phyloP scores from a whole-genome alignment of 1,140 invertebrate species.

The Nebria ingens region DNA sequence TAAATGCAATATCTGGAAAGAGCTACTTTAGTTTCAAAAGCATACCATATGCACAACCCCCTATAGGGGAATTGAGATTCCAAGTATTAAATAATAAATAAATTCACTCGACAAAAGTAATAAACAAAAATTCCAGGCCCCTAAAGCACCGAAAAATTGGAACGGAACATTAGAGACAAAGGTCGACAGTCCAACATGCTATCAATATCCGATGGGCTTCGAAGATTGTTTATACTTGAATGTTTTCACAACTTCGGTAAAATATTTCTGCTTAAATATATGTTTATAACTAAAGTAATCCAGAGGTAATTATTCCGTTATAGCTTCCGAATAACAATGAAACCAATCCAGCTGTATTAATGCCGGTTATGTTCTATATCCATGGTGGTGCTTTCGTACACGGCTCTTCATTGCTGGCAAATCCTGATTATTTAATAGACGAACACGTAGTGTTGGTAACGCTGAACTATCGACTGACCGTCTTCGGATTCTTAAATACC shows the following conservation, averaged over 20 bases:
- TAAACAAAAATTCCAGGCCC: no score
- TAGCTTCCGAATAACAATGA: not conserved
- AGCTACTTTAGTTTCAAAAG: not conserved
- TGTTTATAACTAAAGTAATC: no score
- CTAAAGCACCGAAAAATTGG: not conserved
- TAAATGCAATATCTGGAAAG: not conserved
- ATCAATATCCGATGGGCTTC: not conserved
- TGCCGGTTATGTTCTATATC: slow-evolving; percentile 62
- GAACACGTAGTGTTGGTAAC: slow-evolving; percentile 57
- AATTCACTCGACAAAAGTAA: not conserved
- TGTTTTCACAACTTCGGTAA: not conserved
- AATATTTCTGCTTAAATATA: no score
- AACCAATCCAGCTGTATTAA: not conserved
- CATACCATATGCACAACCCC: not conserved
- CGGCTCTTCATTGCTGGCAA: slow-evolving; percentile 45
- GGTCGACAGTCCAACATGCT: not conserved
- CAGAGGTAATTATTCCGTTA: no score
- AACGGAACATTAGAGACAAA: not conserved
- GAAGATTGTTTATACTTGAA: not conserved
- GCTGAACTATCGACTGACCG: slow-evolving; percentile 55
- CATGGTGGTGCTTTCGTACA: slow-evolving; percentile 58
- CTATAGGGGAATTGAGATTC: not conserved
- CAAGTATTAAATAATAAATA: not conserved
- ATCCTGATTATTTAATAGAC: slow-evolving; percentile 48
- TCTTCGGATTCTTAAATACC: slow-evolving; percentile 30